These are phyloP conservation scores for Porphyrio hochstetteri DNA, from an alignment of 2,113 vertebrate genomes.

Conservation along the genomic window DNA sequence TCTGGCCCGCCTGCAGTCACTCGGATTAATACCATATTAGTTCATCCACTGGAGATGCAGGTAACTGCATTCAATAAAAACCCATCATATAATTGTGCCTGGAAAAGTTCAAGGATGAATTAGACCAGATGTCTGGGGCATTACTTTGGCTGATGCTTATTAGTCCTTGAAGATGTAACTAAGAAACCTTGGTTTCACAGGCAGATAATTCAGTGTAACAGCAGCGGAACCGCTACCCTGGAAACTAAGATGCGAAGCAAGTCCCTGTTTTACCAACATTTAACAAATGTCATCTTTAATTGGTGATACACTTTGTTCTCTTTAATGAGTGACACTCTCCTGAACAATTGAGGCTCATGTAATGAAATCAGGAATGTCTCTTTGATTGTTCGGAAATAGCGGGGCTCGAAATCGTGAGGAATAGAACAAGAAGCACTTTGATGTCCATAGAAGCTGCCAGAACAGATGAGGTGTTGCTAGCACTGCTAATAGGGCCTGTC, in stretches of 20 bases:
- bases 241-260: not conserved
- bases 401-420: not conserved
- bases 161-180: conserved; percentile 34
- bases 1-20: not conserved
- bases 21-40: not conserved
- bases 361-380: not conserved
- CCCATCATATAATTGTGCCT: not conserved
- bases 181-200: not conserved
- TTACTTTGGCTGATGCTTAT: not conserved
- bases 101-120: conserved; percentile 37
- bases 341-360: not conserved
- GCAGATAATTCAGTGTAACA: not conserved
- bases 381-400: not conserved
- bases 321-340: not conserved
- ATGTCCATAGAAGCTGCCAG: not conserved
- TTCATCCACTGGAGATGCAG: not conserved
- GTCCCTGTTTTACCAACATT: not conserved
- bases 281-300: conserved; percentile 50
- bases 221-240: not conserved
- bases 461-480: accelerated
- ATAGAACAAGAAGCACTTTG: not conserved
- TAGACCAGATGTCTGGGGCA: not conserved
- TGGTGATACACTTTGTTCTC: not conserved
- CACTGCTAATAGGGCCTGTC: not conserved
- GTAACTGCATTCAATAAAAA: not conserved